A percentile compares a stretch with the other conserved stretches of the same genome.
Conservation (phyloP, 92 coral and sea anemone genomes). For the Palythoa grandis region DNA sequence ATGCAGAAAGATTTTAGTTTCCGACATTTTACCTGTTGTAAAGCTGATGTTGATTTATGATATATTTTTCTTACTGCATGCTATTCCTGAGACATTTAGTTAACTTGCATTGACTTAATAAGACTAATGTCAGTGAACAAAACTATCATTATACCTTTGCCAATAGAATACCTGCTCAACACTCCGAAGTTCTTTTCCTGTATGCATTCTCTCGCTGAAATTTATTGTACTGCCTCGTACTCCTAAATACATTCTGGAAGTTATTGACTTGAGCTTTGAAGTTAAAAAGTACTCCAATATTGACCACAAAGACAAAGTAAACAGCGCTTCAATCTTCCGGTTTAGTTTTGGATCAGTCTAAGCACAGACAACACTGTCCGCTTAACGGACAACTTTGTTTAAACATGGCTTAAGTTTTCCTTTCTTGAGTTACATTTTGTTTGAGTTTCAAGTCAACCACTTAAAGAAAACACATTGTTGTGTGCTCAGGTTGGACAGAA, state of each 20-base stretch:
- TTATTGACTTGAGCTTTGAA: not conserved
- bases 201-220: not conserved
- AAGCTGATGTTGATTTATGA: not conserved
- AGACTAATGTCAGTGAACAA: not conserved
- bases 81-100: not conserved
- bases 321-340: slow-evolving; percentile 21
- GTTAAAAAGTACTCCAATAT: slow-evolving; percentile 2
- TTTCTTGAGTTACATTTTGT: slow-evolving; percentile 30
- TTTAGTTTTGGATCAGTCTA: slow-evolving; percentile 22
- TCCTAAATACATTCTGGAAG: not conserved
- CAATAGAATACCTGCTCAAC: not conserved
- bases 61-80: not conserved
- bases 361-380: not conserved
- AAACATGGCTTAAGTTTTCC: not conserved
- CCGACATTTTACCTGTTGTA: not conserved
- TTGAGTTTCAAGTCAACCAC: not conserved
- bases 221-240: not conserved
- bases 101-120: not conserved
- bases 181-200: not conserved
- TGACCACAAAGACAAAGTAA: slow-evolving; percentile 12
- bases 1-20: not conserved
- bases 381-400: not conserved
- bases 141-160: not conserved
- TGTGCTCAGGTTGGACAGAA: slow-evolving; percentile 22
- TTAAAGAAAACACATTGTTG: not conserved